phyloP scores from a whole-genome alignment of 2,888 invertebrate genomes.

The Dryomyza anilis region DNA sequence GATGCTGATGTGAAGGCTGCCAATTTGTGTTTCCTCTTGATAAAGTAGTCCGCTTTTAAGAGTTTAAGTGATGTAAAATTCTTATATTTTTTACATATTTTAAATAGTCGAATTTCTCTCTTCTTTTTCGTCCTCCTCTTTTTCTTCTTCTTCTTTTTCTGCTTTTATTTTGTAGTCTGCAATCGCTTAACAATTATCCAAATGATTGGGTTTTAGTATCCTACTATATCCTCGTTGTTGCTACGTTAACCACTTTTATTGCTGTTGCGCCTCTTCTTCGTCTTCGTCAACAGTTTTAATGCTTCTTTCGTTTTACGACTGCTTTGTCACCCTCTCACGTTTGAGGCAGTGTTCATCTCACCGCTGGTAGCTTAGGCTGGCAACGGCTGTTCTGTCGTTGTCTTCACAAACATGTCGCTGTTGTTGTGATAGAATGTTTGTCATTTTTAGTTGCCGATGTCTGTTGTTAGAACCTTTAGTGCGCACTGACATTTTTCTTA shows the following conservation, averaged over 20 bases:
- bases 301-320: conserved; percentile 34
- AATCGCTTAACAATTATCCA: no score
- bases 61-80: no score
- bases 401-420: conserved; percentile 21
- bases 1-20: not conserved
- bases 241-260: conserved; percentile 29
- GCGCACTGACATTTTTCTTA: conserved; percentile 3
- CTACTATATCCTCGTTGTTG: conserved; percentile 24
- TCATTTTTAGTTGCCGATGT: conserved; percentile 24
- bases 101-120: not conserved
- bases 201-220: no score
- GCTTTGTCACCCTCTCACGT: conserved; percentile 45
- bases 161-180: not conserved
- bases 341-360: conserved; percentile 45
- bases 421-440: conserved; percentile 20
- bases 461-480: conserved; percentile 21
- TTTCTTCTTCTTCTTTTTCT: conserved; percentile 12
- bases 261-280: conserved; percentile 27
- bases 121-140: not conserved
- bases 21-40: not conserved
- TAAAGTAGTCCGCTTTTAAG: not conserved
- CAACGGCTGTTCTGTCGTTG: not conserved
- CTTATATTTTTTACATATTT: no score
- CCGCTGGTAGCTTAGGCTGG: conserved; percentile 42
- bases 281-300: conserved; percentile 20